Base-by-base conservation (phyloP, 2,113 vertebrate genomes). In the Myrmecophaga tridactyla region DNA sequence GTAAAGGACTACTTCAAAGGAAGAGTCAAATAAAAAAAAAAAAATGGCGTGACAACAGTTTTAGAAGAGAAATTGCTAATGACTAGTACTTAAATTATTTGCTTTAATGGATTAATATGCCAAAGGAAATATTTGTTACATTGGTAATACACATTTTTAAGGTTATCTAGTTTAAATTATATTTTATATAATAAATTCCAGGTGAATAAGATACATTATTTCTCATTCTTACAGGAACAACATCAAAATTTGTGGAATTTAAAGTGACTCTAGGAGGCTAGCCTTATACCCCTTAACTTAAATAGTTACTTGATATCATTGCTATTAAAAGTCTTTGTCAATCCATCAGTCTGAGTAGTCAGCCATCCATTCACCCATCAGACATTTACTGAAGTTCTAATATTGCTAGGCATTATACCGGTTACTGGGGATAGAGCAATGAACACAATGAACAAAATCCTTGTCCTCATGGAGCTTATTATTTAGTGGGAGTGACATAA, bases 21-120 rank as follows among this genome's bases (percentile, higher is more conserved):
- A 93, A 90, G 27, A 86, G 48, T 51, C 58, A 94, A 82, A 76
- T 60, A n/a, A 76, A 43, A 89, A 89, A 81, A 63, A 67, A 94
- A 36, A 56, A 56, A 67, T 34, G 34, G 18, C n/a, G 39, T 82
- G 51, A 29, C 62, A 82, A 72, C 14, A 92, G 46, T 11, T 23
- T 77, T 85, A 31, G 58, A 84, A 62, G 90, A 83, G 60, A 78
- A 91, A 70, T n/a, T 43, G 31, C 46, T 23, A 48, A 23, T 80
- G 62, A 75, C 46, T 34, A 90, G 31, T 75, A 86, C 46, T 89
- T 85, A 83, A 73, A 75, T 31, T 78, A 73, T 31, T 80, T 39
- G 65, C 36, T 85, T 94, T 92, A 88, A 89, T 15, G 60, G 70
- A 69, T 7, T 63, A 70, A 62, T 39, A 51, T 7, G 39, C 14